Evolutionary conservation across 2,888 invertebrate species (phyloP).

Genomic region (Drosophila rubida): DNA sequence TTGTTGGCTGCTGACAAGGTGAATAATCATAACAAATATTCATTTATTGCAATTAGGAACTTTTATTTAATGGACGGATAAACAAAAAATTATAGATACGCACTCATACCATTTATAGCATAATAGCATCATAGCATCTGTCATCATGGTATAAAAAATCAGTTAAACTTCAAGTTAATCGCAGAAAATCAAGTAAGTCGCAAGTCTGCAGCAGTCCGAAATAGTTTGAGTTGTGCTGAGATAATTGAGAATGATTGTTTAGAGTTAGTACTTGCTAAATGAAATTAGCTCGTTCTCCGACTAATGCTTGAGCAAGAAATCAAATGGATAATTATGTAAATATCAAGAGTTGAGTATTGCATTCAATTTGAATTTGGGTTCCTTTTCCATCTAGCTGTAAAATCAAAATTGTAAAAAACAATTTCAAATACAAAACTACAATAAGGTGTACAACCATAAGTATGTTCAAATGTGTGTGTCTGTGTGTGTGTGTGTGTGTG

Average conservation of each 20-base stretch:
- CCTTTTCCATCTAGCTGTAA: constrained; percentile 23
- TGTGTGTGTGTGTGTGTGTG: constrained; percentile 35
- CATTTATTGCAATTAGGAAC: constrained; percentile 81
- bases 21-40: constrained; percentile 65
- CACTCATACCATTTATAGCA: constrained; percentile 8
- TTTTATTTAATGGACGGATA: constrained; percentile 82
- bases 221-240: constrained; percentile 12
- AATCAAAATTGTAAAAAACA: constrained; percentile 27
- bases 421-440: constrained; percentile 30
- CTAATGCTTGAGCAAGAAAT: constrained; percentile 71
- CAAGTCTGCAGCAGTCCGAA: constrained; percentile 29
- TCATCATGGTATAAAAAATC: background rate
- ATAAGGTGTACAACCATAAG: constrained; percentile 74
- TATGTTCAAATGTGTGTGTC: constrained; percentile 27
- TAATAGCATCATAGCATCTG: constrained; percentile 13
- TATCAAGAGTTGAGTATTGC: constrained; percentile 30
- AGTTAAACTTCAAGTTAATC: background rate
- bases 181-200: constrained; percentile 12
- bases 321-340: constrained; percentile 51
- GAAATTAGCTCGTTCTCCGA: constrained; percentile 19
- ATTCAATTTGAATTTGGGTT: constrained; percentile 22
- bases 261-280: background rate
- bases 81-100: constrained; percentile 74
- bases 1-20: constrained; percentile 42
- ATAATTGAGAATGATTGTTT: constrained; percentile 9